Evolutionary conservation across 2,888 invertebrate genomes (phyloP).

Genomic region (Caenorhabditis virilis): DNA sequence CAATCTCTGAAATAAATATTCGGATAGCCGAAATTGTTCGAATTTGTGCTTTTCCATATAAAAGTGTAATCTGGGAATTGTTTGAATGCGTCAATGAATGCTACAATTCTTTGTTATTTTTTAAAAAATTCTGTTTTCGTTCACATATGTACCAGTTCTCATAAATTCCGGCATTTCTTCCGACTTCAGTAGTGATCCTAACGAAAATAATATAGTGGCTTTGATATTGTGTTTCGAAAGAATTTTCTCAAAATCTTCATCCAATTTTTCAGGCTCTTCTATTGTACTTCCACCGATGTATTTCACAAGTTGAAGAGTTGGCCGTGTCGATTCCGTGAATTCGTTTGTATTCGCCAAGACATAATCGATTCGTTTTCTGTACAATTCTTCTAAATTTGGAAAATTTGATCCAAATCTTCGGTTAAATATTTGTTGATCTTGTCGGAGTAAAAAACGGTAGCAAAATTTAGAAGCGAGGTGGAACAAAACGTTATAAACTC

Average conservation of each 20-base stretch:
- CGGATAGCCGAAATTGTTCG: conserved; percentile 10
- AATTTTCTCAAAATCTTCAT: conserved; percentile 1
- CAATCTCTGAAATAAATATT: conserved; percentile 25
- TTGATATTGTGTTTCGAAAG: background rate
- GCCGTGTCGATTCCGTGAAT: conserved; percentile 32
- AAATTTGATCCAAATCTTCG: conserved; percentile 2
- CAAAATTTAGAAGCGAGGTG: conserved; percentile 17
- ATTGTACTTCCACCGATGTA: conserved; percentile 29
- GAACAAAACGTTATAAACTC: conserved; percentile 26
- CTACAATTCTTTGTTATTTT: conserved; percentile 4
- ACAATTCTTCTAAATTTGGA: conserved; percentile 12
- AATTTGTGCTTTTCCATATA: conserved; percentile 24
- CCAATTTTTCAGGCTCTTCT: conserved; percentile 6
- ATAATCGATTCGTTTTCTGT: conserved; percentile 23
- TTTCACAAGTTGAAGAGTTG: conserved; percentile 16
- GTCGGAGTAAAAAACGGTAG: background rate
- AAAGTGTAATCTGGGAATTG: conserved; percentile 30
- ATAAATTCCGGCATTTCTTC: conserved; percentile 27
- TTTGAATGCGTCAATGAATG: conserved; percentile 30
- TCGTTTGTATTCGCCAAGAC: conserved; percentile 36
- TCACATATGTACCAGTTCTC: conserved; percentile 4
- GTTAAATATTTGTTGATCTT: conserved; percentile 5
- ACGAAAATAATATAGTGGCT: conserved; percentile 28
- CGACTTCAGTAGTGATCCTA: conserved; percentile 30
- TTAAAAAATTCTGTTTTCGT: background rate